Percentiles rank a stretch among this genome's conserved stretches.
These are phyloP conservation scores for Misgurnus mizolepis DNA, from an alignment of 2,113 vertebrate species.

Conservation along the genomic window DNA sequence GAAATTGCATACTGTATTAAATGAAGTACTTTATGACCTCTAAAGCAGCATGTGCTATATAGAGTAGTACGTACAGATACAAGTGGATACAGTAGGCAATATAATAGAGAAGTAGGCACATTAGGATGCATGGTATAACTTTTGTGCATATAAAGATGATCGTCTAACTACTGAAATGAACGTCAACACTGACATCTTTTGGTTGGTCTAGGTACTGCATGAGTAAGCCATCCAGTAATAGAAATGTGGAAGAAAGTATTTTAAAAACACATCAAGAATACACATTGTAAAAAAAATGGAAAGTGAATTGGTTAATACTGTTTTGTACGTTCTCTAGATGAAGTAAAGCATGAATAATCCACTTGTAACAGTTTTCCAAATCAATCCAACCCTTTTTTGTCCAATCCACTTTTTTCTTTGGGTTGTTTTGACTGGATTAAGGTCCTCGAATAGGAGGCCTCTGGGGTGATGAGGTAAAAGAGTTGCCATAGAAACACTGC, in stretches of 20 bases:
- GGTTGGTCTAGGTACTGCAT: neutral
- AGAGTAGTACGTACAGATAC: too few relatives aligned
- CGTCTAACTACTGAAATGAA: neutral
- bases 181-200: constrained; percentile 46
- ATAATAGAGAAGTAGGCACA: too few relatives aligned
- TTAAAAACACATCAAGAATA: constrained; percentile 6
- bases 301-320: constrained; percentile 50
- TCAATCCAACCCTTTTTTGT: neutral
- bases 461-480: constrained; percentile 32
- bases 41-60: too few relatives aligned
- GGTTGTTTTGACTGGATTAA: neutral
- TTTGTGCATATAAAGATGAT: neutral
- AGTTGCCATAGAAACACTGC: constrained; percentile 67
- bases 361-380: neutral
- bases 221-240: constrained; percentile 31
- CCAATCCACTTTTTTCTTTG: neutral
- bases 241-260: neutral
- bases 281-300: too few relatives aligned
- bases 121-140: neutral
- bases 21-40: too few relatives aligned
- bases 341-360: constrained; percentile 53
- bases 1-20: too few relatives aligned
- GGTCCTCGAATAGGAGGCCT: constrained; percentile 22
- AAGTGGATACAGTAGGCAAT: too few relatives aligned
- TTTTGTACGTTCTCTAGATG: constrained; percentile 15